Evolutionary conservation across 30 jellyfish, hydroid and myxozoan genomes (phyloP).

Genomic region (Chrysaora quinquecirrha): DNA sequence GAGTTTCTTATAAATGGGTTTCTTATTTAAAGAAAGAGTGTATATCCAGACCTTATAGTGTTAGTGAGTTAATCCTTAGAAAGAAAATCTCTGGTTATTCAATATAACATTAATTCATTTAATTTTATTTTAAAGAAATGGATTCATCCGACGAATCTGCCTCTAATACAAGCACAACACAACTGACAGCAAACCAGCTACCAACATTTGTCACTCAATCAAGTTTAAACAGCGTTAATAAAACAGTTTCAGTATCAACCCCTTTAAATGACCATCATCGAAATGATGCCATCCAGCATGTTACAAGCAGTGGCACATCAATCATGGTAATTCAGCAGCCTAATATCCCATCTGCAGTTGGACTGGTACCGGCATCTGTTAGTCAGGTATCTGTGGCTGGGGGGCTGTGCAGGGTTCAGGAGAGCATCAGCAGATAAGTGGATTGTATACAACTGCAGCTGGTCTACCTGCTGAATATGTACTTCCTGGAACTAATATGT

Average conservation of each 20-base stretch:
- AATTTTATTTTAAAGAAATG: not conserved
- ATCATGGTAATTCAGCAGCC: slow-evolving; percentile 79
- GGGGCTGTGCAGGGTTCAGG: slow-evolving; percentile 21
- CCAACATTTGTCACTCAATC: slow-evolving; percentile 66
- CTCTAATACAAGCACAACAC: slow-evolving; percentile 28
- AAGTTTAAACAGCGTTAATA: slow-evolving; percentile 14
- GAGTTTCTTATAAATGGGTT: no score
- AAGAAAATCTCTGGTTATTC: no score
- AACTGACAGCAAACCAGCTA: slow-evolving; percentile 40
- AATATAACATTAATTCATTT: no score
- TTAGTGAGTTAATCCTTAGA: no score
- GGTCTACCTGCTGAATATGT: slow-evolving; percentile 85
- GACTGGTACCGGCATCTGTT: slow-evolving; percentile 61
- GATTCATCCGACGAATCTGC: slow-evolving; percentile 19
- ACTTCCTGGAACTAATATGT: slow-evolving; percentile 71
- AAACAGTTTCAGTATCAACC: slow-evolving; percentile 27
- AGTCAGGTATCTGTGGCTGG: slow-evolving; percentile 37
- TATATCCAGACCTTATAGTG: no score
- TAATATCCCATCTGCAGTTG: slow-evolving; percentile 53
- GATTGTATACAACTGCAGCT: slow-evolving; percentile 76
- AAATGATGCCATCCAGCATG: slow-evolving; percentile 38
- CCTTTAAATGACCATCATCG: slow-evolving; percentile 28
- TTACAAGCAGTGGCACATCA: slow-evolving; percentile 61
- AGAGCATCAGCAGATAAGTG: slow-evolving; percentile 57
- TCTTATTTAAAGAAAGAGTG: no score